Evolutionary conservation across 2,113 vertebrate genomes (phyloP), one percentile per base, ranked within the genome.

Genomic region (Colius striatus): DNA sequence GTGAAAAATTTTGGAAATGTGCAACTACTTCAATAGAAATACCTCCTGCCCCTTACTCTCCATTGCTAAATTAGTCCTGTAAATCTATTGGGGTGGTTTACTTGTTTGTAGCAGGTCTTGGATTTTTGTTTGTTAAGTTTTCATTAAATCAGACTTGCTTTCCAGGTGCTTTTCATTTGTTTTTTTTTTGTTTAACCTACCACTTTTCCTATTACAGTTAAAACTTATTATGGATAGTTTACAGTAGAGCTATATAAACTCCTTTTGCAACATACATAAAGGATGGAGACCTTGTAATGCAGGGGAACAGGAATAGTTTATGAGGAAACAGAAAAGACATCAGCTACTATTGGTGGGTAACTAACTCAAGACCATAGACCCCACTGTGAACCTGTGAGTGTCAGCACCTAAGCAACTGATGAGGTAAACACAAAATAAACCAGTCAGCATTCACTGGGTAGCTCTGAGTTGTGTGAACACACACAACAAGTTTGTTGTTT

Each of bases 1-100:
- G 14, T 26, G n/a, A 65, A 61, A 55, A 53, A 73, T 3, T 25
- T 55, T 57, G n/a, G 29, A 48, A 45, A 27, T 0, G 0, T 9
- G 20, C 11, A n/a, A 34, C 25, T 75, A 12, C 0, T 0, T 5
- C 21, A 30, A 15, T n/a, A 72, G 48, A 66, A 70, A 32, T 6
- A 30, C 6, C 10, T 36, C 29, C 34, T 6, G 13, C 3, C 2
- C 5, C 1, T 2, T 5, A 1, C 57, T 51, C 79, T 55, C 27
- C 60, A 4, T 30, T 55, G 10, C 34, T 75, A 68, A 62, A 55
- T 32, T 19, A 54, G 23, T 54, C 65, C 26, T 55, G 22, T 16
- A 83, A 79, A 57, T 4, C 13, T 47, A 48, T 1, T 13, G 11
- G 10, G 4, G 32, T 3, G 2, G 9, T 3, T 16, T 94, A 11